A percentile compares a stretch with the other conserved stretches of the same genome.
Evolutionary conservation across 2,888 invertebrate species (phyloP).

Genomic region (Metalampra italica): DNA sequence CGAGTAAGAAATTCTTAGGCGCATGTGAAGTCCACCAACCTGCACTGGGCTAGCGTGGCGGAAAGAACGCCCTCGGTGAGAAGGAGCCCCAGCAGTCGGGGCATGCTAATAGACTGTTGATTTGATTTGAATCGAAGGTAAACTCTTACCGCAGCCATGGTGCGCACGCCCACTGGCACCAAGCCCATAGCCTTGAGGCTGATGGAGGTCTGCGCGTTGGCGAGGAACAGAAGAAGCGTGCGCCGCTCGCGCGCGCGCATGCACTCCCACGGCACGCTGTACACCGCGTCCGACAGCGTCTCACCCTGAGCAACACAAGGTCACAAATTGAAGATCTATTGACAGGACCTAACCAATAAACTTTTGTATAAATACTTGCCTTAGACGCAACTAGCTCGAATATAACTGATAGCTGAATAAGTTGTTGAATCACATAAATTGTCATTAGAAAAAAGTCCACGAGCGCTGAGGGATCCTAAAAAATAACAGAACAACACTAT

Average conservation of each 20-base stretch:
- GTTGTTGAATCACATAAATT: background rate
- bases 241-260: background rate
- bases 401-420: background rate
- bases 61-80: too few relatives aligned
- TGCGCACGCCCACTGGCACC: background rate
- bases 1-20: too few relatives aligned
- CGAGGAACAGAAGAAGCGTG: background rate
- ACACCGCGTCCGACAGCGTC: background rate
- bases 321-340: too few relatives aligned
- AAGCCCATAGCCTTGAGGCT: conserved; percentile 13
- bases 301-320: background rate
- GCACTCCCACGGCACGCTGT: background rate
- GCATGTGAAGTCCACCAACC: too few relatives aligned
- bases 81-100: too few relatives aligned
- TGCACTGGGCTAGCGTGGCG: too few relatives aligned
- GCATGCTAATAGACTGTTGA: too few relatives aligned
- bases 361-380: background rate
- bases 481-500: background rate
- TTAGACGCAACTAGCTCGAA: background rate
- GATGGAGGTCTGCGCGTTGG: background rate
- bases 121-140: too few relatives aligned
- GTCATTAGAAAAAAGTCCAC: background rate
- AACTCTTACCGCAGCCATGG: background rate
- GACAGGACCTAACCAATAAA: too few relatives aligned
- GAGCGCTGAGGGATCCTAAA: background rate